These are phyloP conservation scores for Drosophila melanica DNA, from an alignment of 1,140 invertebrate species.

Conservation along the genomic window DNA sequence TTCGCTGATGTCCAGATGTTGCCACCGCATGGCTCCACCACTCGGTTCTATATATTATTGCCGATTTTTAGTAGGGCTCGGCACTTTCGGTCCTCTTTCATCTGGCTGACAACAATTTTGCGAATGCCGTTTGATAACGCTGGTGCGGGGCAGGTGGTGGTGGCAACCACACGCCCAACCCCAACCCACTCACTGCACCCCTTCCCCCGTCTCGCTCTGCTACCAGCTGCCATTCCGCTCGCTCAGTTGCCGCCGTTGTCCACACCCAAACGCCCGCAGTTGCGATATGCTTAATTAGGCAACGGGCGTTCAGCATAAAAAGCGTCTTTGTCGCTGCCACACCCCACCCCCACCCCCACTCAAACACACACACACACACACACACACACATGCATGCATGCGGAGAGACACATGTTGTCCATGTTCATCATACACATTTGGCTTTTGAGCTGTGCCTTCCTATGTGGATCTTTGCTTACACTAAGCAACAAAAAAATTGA, in stretches of 20 bases:
- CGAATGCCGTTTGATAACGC: too few species aligned
- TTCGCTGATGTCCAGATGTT: conserved; percentile 31
- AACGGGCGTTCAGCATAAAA: conserved; percentile 75
- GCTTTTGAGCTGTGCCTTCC: conserved; percentile 48
- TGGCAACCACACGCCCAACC: neutral
- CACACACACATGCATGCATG: conserved; percentile 2
- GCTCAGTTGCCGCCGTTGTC: neutral
- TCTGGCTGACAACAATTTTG: too few species aligned
- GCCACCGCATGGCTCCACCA: neutral
- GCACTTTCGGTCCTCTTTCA: too few species aligned
- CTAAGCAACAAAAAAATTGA: conserved; percentile 40
- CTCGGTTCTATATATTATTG: too few species aligned
- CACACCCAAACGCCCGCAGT: conserved; percentile 36
- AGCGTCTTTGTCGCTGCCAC: conserved; percentile 77
- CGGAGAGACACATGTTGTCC: conserved; percentile 63
- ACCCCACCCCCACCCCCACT: conserved; percentile 46
- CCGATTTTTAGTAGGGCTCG: too few species aligned
- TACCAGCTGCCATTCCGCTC: neutral
- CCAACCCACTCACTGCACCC: too few species aligned
- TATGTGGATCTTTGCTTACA: conserved; percentile 59
- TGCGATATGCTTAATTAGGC: conserved; percentile 77
- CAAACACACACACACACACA: conserved; percentile 5
- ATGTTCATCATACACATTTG: conserved; percentile 73
- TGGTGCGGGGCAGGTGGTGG: neutral
- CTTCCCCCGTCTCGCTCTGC: neutral